These are phyloP conservation scores for Loxodonta africana DNA, from an alignment of 2,113 vertebrate species.

Conservation along the genomic window DNA sequence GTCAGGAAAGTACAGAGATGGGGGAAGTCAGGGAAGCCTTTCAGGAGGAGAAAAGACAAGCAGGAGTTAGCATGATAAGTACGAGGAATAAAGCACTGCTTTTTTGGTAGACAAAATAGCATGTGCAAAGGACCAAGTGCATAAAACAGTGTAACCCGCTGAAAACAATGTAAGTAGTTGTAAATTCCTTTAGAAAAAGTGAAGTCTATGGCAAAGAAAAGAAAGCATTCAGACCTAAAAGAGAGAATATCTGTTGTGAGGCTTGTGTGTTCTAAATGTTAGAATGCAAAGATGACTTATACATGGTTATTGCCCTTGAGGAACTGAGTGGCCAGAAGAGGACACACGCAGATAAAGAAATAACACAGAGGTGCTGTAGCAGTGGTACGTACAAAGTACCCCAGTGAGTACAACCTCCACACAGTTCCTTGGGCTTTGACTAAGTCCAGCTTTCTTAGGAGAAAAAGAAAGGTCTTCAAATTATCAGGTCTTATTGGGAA, in stretches of 20 bases:
- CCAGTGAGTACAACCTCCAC: neutral
- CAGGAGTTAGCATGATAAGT: neutral
- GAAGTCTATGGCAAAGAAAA: neutral
- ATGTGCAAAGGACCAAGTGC: neutral
- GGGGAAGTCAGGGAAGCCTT: neutral
- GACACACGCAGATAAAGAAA: neutral
- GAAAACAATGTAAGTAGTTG: neutral
- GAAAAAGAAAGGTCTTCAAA: neutral
- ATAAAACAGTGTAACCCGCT: neutral
- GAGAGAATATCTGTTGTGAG: neutral
- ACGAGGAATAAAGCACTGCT: neutral
- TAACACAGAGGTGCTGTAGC: accelerated
- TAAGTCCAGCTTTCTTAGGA: neutral
- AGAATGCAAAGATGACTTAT: neutral
- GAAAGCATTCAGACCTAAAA: neutral
- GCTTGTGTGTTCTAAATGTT: neutral
- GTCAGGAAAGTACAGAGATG: neutral
- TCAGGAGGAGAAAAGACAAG: neutral
- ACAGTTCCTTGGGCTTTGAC: neutral
- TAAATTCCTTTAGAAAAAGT: neutral
- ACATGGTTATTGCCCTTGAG: neutral
- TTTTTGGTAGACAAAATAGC: neutral
- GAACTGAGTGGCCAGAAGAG: neutral
- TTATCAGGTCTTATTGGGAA: neutral
- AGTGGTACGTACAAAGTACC: too few species aligned